A percentile compares a stretch with the other conserved stretches of the same genome.
These are phyloP conservation scores for Sycobia sp. DNA, from an alignment of 1,140 invertebrate species.

Conservation along the genomic window DNA sequence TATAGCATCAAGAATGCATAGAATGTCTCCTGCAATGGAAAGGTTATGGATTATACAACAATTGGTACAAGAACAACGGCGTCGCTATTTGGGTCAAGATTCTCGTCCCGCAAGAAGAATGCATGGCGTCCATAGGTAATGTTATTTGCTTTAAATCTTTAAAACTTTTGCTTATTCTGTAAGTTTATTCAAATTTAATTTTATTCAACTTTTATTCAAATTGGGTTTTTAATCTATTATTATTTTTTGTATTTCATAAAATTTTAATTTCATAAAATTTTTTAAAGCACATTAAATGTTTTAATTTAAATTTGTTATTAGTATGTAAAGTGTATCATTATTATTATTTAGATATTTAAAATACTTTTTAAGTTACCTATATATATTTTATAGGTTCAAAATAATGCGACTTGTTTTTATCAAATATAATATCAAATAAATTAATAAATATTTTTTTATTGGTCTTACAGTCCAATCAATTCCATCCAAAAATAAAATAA, in stretches of 20 bases:
- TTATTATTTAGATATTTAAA: no score
- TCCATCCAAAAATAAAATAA: no score
- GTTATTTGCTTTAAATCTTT: background rate
- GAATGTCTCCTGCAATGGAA: conserved; percentile 76
- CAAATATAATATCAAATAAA: background rate
- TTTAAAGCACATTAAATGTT: no score
- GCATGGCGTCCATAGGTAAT: conserved; percentile 7
- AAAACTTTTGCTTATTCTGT: background rate
- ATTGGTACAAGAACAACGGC: conserved; percentile 71
- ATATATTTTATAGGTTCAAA: background rate
- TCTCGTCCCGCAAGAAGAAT: conserved; percentile 8
- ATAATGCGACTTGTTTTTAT: background rate
- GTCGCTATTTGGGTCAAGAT: conserved; percentile 41
- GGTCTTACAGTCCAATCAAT: no score
- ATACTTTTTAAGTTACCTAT: no score
- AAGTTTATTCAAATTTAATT: no score
- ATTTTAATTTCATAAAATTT: no score
- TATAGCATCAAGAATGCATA: conserved; percentile 45
- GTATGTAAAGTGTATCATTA: no score
- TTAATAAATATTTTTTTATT: background rate
- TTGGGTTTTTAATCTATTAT: background rate
- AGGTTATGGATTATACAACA: conserved; percentile 76
- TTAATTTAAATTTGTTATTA: no score
- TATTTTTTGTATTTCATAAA: background rate
- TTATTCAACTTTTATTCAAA: background rate